phyloP scores from a whole-genome alignment of 2,888 invertebrate genomes.

The Masnerella sp. region DNA sequence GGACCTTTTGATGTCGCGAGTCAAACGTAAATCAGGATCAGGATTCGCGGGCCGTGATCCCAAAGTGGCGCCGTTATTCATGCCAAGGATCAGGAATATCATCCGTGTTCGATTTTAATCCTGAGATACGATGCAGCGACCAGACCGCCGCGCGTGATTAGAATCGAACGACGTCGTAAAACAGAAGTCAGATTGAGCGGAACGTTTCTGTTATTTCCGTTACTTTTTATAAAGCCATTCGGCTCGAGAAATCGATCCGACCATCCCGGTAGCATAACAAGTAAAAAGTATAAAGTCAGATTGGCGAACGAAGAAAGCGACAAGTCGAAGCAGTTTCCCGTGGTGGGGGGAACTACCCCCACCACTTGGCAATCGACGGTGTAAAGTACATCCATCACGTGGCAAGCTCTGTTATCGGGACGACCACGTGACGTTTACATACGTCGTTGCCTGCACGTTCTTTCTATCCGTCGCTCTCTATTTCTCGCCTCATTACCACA shows the following conservation, averaged over 20 bases:
- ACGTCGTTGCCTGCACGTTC: conserved; percentile 33
- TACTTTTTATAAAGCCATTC: too few species aligned
- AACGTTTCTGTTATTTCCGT: conserved; percentile 19
- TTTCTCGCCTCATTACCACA: conserved; percentile 42
- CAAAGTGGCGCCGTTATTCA: conserved; percentile 29
- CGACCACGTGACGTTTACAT: conserved; percentile 14
- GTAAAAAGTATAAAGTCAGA: too few species aligned
- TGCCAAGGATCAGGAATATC: conserved; percentile 23
- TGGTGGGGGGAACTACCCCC: too few species aligned
- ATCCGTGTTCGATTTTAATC: conserved; percentile 42
- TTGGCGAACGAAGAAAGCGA: too few species aligned
- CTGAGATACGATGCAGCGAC: conserved; percentile 11
- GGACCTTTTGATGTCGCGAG: conserved; percentile 6
- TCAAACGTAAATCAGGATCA: conserved; percentile 30
- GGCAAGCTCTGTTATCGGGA: background rate
- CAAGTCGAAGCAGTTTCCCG: conserved; percentile 21
- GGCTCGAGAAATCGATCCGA: too few species aligned
- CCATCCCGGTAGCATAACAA: too few species aligned
- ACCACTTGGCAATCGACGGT: conserved; percentile 10
- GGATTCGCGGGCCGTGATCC: conserved; percentile 15
- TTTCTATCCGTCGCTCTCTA: conserved; percentile 42
- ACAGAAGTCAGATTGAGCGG: too few species aligned
- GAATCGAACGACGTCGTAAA: conserved; percentile 21
- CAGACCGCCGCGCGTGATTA: conserved; percentile 22
- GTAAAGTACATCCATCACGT: conserved; percentile 13